Evolutionary conservation across 2,888 invertebrate species (phyloP), one percentile per base, ranked within the genome.

Genomic region (Mayetiola destructor): DNA sequence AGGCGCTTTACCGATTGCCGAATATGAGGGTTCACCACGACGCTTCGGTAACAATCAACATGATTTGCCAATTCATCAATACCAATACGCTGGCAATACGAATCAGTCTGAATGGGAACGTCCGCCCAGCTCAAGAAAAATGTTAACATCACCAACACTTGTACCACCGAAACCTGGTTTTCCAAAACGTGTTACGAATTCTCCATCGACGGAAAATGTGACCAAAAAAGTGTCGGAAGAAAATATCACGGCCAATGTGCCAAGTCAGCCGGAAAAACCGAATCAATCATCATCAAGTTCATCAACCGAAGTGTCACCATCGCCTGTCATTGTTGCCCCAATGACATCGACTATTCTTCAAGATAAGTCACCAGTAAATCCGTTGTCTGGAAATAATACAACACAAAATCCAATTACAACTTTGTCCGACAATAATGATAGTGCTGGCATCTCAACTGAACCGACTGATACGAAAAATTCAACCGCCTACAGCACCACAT

Each of bases 11-110:
- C 56, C 48, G 48, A 92, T 93, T 64, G 90, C 92, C 20, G 89
- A 92, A 67, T 93, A 93, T 68, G 90, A 92, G 64, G 91, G 89
- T 16, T 92, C 91, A 40, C 92, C 92, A 16, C 76, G 90, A 63
- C 79, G 92, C 63, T 91, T 91, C 68, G 91, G 90, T 4, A 78
- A 81, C 55, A 23, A 52, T 30, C 55, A 37, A 14, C 55, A 55
- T 27, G 36, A 55, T 32, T 35, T 21, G 21, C 35, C 32, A 32
- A 32, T 30, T 40, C 59, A 62, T 58, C 61, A 64, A 29, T 60
- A 64, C 18, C 54, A 54, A 32, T 27, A 48, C 10, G 27, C 55
- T 18, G 16, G 21, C n/a, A 55, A 37, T 2, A 29, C 37, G 18
- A 55, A 37, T 37, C 54, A 54, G 35, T 27, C 23, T 18, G 35